phyloP scores from a whole-genome alignment of 1,140 invertebrate species.

The Catajapyx aquilonaris region DNA sequence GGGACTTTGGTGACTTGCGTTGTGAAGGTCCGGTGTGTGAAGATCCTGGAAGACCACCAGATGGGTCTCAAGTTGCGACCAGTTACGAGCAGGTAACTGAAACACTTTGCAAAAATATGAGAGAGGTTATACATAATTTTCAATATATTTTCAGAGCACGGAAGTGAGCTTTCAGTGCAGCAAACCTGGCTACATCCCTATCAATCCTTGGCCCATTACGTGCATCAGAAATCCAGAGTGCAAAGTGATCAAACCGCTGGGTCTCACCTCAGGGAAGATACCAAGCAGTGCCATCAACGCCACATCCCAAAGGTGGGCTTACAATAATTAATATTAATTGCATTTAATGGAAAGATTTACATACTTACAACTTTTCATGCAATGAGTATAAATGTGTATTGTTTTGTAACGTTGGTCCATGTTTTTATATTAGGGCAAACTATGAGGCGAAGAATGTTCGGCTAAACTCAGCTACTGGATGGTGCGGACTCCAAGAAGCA shows the following conservation, averaged over 20 bases:
- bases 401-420: too few relatives aligned
- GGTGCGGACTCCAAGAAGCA: slow-evolving; percentile 84
- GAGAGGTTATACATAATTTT: slow-evolving; percentile 1
- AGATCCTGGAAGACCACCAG: slow-evolving; percentile 80
- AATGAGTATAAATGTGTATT: too few relatives aligned
- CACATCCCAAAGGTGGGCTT: slow-evolving; percentile 52
- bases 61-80: slow-evolving; percentile 66
- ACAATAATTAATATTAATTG: too few relatives aligned
- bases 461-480: slow-evolving; percentile 82
- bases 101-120: too few relatives aligned
- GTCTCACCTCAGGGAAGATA: slow-evolving; percentile 73
- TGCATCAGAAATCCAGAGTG: slow-evolving; percentile 85
- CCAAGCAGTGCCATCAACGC: slow-evolving; percentile 92
- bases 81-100: slow-evolving; percentile 66
- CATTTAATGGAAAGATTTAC: too few relatives aligned
- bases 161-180: slow-evolving; percentile 78
- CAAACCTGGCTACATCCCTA: slow-evolving; percentile 77
- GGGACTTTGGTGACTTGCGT: slow-evolving; percentile 90
- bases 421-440: slow-evolving; percentile 36
- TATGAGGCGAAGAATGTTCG: slow-evolving; percentile 77
- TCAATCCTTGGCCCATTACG: slow-evolving; percentile 70
- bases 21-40: slow-evolving; percentile 91
- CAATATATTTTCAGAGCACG: slow-evolving; percentile 33
- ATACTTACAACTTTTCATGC: too few relatives aligned
- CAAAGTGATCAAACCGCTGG: slow-evolving; percentile 74